Evolutionary conservation across 2,113 vertebrate species (phyloP), one percentile per base, ranked within the genome.

Genomic region (Dromaius novaehollandiae): DNA sequence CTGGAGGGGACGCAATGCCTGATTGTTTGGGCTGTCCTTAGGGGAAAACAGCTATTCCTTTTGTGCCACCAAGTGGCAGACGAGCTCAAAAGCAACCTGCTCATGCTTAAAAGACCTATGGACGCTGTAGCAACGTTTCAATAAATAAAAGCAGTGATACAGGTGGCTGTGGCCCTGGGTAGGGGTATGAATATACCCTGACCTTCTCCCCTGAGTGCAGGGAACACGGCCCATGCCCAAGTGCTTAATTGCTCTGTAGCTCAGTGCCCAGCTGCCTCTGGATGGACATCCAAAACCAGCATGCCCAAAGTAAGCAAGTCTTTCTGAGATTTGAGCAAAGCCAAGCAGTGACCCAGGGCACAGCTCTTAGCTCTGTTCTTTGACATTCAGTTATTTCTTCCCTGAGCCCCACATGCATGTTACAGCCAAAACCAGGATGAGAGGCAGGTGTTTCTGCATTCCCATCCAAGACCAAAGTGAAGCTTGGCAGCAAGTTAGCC

Each of bases 241-340:
- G 61, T 22, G 26, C 55, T 44, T 26, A 32, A 14, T 3, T 14
- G 69, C 73, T n/a, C 64, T 4, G n/a, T 3, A 85, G 44, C 44
- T 38, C n/a, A 6, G 60, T 4, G 6, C 50, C 26, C 6, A 25
- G 74, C 24, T 19, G 36, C 3, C 46, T 15, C 30, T 17, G 63
- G 17, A 38, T 40, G 68, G 71, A 16, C 30, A 79, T 32, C 40
- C 24, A 21, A 83, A 71, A 55, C 7, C 8, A 9, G 4, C 13
- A 14, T 1, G 0, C 2, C 32, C 40, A 36, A 51, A 63, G 14
- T 0, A 7, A 46, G 61, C 7, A 36, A 13, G 18, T 21, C 0
- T 13, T 50, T 14, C 74, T 28, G 53, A 51, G 55, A 36, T 2
- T 34, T 6, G 19, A 42, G 36, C 30, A 24, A 46, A 63, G 60